Evolutionary conservation across 2,113 vertebrate species (phyloP).

Genomic region (Lycaon pictus): DNA sequence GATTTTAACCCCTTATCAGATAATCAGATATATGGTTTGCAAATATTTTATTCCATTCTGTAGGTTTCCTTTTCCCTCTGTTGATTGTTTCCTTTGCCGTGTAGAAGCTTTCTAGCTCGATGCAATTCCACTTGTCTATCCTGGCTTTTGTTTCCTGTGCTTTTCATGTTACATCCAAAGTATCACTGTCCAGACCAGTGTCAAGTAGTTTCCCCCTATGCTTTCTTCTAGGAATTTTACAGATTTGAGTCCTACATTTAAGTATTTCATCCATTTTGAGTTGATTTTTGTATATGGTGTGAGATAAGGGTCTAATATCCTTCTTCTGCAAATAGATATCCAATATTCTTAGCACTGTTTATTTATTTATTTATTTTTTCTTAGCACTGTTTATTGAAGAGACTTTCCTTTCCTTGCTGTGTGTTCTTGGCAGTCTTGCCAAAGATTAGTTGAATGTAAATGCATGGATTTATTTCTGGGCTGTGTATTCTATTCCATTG

Average conservation of each 20-base stretch:
- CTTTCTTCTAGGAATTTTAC: neutral
- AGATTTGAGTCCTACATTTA: neutral
- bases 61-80: neutral
- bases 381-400: neutral
- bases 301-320: neutral
- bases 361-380: too few species aligned
- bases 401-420: neutral
- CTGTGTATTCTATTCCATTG: neutral
- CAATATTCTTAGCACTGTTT: neutral
- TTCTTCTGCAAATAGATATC: neutral
- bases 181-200: neutral
- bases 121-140: neutral
- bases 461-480: neutral
- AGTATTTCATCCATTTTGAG: neutral
- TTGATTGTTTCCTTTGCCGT: neutral
- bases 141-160: neutral
- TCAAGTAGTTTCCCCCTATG: neutral
- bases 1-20: neutral
- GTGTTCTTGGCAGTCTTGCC: neutral
- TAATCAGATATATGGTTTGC: neutral
- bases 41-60: neutral
- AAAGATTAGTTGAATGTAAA: neutral
- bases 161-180: neutral
- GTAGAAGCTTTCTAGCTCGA: neutral
- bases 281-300: neutral